Evolutionary conservation across 2,113 vertebrate species (phyloP).

Genomic region (Sinocyclocheilus grahami): DNA sequence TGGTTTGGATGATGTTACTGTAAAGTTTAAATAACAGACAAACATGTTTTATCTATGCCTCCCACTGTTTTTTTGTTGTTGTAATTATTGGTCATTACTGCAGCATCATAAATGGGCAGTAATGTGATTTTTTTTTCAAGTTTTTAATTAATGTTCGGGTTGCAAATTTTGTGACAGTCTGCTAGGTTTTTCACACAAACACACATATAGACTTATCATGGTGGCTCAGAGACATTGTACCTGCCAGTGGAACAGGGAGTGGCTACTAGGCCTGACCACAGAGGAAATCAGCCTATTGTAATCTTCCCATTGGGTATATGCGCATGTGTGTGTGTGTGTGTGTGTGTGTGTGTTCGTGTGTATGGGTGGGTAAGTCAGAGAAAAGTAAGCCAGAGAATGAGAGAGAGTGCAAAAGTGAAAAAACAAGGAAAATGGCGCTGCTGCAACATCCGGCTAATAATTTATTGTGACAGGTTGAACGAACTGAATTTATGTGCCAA

Average conservation of each 20-base stretch:
- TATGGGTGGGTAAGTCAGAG: not conserved
- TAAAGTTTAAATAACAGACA: conserved; percentile 1
- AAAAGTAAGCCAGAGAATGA: not conserved
- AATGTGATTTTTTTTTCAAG: not conserved
- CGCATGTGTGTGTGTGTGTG: not conserved
- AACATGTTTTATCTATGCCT: not conserved
- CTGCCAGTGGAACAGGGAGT: conserved; percentile 84
- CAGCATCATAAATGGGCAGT: not conserved
- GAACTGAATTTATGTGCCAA: conserved; percentile 98
- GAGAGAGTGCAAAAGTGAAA: not conserved
- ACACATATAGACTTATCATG: conserved; percentile 66
- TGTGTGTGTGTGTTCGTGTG: not conserved
- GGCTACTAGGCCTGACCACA: conserved; percentile 94
- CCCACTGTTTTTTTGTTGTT: not conserved
- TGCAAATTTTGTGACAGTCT: not conserved
- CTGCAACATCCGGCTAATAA: conserved; percentile 99
- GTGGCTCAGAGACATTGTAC: conserved; percentile 74
- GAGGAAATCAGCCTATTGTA: conserved; percentile 95
- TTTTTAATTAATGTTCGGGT: not conserved
- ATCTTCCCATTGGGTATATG: conserved; percentile 79
- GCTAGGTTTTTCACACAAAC: not conserved
- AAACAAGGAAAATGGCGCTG: conserved; percentile 78
- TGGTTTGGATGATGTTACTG: not conserved
- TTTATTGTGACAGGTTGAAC: conserved; percentile 98
- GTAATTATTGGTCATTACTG: not conserved